Evolutionary conservation across 2,888 invertebrate genomes (phyloP).

Genomic region (Coelinius sp.): DNA sequence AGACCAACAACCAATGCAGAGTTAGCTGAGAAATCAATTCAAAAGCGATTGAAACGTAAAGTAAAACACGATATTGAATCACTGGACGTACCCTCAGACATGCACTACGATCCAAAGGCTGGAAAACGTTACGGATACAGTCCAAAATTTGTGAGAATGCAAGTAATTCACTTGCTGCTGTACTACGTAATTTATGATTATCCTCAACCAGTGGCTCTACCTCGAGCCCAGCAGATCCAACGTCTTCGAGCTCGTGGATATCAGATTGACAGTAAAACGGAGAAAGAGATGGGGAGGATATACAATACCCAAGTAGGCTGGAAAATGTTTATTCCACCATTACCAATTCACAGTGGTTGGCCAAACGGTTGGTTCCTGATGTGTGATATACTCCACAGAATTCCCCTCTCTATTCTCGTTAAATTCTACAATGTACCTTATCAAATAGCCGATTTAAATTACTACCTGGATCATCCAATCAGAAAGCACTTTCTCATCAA

Average conservation of each 20-base stretch:
- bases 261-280: conserved; percentile 66
- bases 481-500: conserved; percentile 77
- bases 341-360: conserved; percentile 76
- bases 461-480: conserved; percentile 78
- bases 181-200: conserved; percentile 79
- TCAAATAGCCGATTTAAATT: conserved; percentile 73
- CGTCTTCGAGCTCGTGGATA: conserved; percentile 58
- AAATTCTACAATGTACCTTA: conserved; percentile 77
- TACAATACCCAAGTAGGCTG: conserved; percentile 75
- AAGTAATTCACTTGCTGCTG: conserved; percentile 78
- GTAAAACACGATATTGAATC: background rate
- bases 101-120: background rate
- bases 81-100: background rate
- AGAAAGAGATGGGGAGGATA: conserved; percentile 71
- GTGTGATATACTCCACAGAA: conserved; percentile 78
- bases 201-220: conserved; percentile 62
- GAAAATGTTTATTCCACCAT: conserved; percentile 82
- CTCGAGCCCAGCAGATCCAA: conserved; percentile 56
- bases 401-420: conserved; percentile 81
- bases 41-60: conserved; percentile 14
- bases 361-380: conserved; percentile 79
- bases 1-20: no score
- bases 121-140: conserved; percentile 58
- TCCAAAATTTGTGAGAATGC: conserved; percentile 80
- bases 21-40: background rate